Base-by-base conservation (phyloP, 1,140 invertebrate genomes). In the Drosophila rhopaloa region DNA sequence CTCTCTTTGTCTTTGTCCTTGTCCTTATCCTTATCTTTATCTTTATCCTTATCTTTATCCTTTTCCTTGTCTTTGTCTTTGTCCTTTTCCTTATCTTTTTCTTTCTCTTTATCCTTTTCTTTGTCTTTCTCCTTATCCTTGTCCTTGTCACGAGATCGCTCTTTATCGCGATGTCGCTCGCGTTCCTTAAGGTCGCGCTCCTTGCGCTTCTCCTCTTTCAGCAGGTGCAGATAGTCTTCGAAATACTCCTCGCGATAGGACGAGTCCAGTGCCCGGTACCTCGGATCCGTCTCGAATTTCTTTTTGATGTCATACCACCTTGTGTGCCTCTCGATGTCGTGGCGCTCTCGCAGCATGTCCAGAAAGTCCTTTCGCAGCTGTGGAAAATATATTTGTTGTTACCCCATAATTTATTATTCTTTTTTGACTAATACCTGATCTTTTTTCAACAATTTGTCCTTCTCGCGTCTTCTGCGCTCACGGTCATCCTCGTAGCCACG, bases 281-380 rank as follows among this genome's bases (percentile, higher is more conserved):
- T 94, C 50, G 96, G 93, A 93, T 99, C 98, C 10, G 94, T 93
- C 85, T 99, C 98, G 38, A 99, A 94, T 83, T 97, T 97, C 93
- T 99, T 98, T 93, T 99, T 99, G 8, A 97, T 96, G 63, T 99
- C 98, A 38, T 95, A 94, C 98, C 98, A 99, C 35, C 97, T 95
- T 5, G 97, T 95, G 92, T 98, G 97, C 19, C 97, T 95, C 90
- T 98, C 97, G 46, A 97, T 95, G 44, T 95, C 94, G 81, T 96
- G 95, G 11, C 80, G 74, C 48, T 90, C 79, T 7, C 86, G 66
- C 60, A 99, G 94, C 91, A 99, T 94, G 51, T 95, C 94, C 82
- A 98, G 93, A 94, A 99, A 99, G 91, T 99, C 97, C 92, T 96
- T 95, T 93, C 97, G 98, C 78, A 97, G 95, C 98, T 99, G 94